Percentiles rank a stretch among this genome's conserved stretches.
phyloP scores from a whole-genome alignment of 2,888 invertebrate genomes.

The Drosophila histrio region DNA sequence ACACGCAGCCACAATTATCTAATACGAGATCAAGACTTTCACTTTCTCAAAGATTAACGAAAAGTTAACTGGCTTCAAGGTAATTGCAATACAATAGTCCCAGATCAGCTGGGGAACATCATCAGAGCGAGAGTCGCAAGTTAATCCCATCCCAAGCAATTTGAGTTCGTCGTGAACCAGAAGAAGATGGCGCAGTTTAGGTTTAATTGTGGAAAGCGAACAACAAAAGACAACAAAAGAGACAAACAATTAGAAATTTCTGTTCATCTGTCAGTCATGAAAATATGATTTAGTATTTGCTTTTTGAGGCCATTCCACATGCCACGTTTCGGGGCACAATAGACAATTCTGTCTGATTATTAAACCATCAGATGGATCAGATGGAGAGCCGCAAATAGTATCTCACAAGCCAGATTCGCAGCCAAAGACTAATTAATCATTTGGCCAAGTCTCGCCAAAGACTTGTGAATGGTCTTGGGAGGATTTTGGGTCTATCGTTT shows the following conservation, averaged over 20 bases:
- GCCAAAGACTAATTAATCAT: constrained; percentile 70
- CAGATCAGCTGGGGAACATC: not conserved
- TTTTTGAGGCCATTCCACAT: constrained; percentile 54
- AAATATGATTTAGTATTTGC: constrained; percentile 67
- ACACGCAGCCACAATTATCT: constrained; percentile 32
- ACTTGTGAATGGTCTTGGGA: not conserved
- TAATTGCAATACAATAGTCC: constrained; percentile 46
- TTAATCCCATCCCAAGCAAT: constrained; percentile 19
- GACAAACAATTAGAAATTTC: constrained; percentile 70
- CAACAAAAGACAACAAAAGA: constrained; percentile 43
- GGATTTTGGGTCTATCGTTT: constrained; percentile 1
- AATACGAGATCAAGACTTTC: constrained; percentile 41
- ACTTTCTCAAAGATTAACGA: constrained; percentile 30
- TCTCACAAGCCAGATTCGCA: constrained; percentile 21
- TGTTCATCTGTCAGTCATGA: constrained; percentile 17
- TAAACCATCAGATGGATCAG: constrained; percentile 63
- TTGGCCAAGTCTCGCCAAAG: constrained; percentile 44
- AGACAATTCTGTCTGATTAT: constrained; percentile 70
- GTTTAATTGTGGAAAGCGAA: constrained; percentile 70
- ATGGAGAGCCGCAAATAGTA: constrained; percentile 18
- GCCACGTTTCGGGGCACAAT: constrained; percentile 59
- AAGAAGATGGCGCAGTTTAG: constrained; percentile 48
- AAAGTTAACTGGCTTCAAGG: not conserved
- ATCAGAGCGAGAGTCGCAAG: constrained; percentile 4
- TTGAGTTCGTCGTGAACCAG: constrained; percentile 35